Evolutionary conservation across 2,888 invertebrate genomes (phyloP), one percentile per base, ranked within the genome.

Genomic region (Nymphalis polychloros): DNA sequence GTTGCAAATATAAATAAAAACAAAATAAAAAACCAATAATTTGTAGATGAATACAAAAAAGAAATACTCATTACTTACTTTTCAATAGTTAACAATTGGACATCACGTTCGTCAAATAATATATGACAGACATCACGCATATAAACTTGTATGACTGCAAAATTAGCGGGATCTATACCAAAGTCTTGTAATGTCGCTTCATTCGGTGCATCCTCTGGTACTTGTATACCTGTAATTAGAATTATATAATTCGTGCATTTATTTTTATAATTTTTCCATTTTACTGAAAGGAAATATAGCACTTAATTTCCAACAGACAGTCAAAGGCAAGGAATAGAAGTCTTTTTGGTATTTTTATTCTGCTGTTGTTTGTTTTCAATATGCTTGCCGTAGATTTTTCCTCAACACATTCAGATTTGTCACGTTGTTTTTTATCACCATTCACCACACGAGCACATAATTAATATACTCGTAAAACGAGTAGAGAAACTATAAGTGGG

Each of bases 141-240:
- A 55, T 68, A 77, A 2, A 71, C 67, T 59, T 62, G 60, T 3
- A 80, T 46, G 13, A 64, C 61, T 48, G 73, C 64, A 1, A 67
- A 64, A 55, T 75, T 77, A 2, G 71, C 65, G 3, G 53, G 17
- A 13, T 71, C 69, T 1, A 78, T 48, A n/a, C 75, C 74, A 31
- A 79, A 50, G 7, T 79, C 78, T 35, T 67, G 63, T 41, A 80
- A 62, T n/a, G 76, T 77, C 10, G 59, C 27, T 5, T 55, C 66
- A n/a, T 70, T 68, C 2, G 13, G 16, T 2, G 59, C 49, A 13
- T 72, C 69, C 23, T 72, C 70, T 4, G 75, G 46, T 8, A 77
- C 31, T 55, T 27, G 17, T 27, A 55, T 55, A 6, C 53, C 53
- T 55, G 13, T 8, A 50, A 50, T 50, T 20, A 19, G 19, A 50